Base-by-base conservation (phyloP, 2,888 invertebrate species). In the Noctua janthina region DNA sequence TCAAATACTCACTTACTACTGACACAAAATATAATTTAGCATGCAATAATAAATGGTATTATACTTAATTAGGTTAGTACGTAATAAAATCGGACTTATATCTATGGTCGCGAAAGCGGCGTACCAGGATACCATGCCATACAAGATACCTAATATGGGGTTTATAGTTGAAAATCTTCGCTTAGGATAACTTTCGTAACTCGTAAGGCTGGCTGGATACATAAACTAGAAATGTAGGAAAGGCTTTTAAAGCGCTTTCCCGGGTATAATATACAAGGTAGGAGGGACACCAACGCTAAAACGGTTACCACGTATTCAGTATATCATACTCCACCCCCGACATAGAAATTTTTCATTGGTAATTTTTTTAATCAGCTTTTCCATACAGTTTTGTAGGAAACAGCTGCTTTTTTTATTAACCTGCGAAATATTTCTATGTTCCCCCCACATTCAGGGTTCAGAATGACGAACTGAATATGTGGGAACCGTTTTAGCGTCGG, bases 81-180 rank as follows among this genome's bases (percentile, higher is more conserved):
- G 39, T 72, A 66, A 66, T 81, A 72, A 72, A 66, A 66, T 43
- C 29, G 23, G 23, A 49, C 8, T n/a, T n/a, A n/a, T 35, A 17
- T 39, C 39, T 23, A 54, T 64, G 43, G 54, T 81, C 13, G 81
- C 29, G 64, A 72, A 81, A 73, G 73, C 46, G 6, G 10, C 4
- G 46, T 56, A 79, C 66, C 81, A 73, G 56, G 74, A 80, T 10
- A 49, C 66, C 66, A 66, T 20, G 49, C 15, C 17, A 66, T 56
- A 46, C 72, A 81, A 79, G 54, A 56, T 72, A 72, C 81, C 81
- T 73, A 66, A 81, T 79, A 79, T 5, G 74, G 73, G 15, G 17
- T 80, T 81, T 56, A 73, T 49, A 23, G 74, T 80, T 73, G 74
- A 81, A 81, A 80, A 81, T 81, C 39, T 81, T 73, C 8, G 13